A percentile compares a stretch with the other conserved stretches of the same genome.
These are phyloP conservation scores for Simalia tracyae DNA, from an alignment of 2,797 vertebrate species.

Conservation along the genomic window DNA sequence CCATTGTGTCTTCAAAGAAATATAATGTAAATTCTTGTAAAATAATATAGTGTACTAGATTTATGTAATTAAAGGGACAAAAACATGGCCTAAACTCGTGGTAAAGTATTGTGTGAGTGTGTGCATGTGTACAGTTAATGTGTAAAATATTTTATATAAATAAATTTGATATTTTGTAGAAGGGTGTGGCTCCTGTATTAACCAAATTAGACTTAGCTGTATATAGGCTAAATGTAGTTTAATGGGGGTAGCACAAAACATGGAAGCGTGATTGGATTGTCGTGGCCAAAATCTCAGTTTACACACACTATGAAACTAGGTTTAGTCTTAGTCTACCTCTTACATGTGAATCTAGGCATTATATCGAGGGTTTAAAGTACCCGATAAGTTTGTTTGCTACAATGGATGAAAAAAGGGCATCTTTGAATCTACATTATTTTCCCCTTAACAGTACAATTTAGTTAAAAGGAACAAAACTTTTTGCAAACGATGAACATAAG, in stretches of 20 bases:
- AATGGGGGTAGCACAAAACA: background rate
- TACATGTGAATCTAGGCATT: background rate
- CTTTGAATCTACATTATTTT: background rate
- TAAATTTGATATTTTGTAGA: slow-evolving; percentile 98
- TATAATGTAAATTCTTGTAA: slow-evolving; percentile 81
- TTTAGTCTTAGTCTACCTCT: background rate
- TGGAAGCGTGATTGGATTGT: background rate
- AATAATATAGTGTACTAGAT: slow-evolving; percentile 88
- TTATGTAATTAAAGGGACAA: slow-evolving; percentile 80
- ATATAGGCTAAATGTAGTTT: too few species aligned
- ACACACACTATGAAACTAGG: background rate
- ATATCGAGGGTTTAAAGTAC: background rate
- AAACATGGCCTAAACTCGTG: slow-evolving; percentile 85
- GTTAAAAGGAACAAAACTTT: background rate
- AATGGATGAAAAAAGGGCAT: background rate
- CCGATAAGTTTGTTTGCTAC: background rate
- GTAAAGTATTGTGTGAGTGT: slow-evolving; percentile 89
- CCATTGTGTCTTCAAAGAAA: slow-evolving; percentile 92
- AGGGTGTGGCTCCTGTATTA: slow-evolving; percentile 42
- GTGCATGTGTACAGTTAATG: slow-evolving; percentile 88
- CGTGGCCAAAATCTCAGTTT: background rate
- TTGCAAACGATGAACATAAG: background rate
- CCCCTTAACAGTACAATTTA: background rate
- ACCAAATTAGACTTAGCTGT: background rate
- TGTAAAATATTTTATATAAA: slow-evolving; percentile 89